Conservation (phyloP, 1,140 invertebrate genomes). For the Drosophila micromelanica region DNA sequence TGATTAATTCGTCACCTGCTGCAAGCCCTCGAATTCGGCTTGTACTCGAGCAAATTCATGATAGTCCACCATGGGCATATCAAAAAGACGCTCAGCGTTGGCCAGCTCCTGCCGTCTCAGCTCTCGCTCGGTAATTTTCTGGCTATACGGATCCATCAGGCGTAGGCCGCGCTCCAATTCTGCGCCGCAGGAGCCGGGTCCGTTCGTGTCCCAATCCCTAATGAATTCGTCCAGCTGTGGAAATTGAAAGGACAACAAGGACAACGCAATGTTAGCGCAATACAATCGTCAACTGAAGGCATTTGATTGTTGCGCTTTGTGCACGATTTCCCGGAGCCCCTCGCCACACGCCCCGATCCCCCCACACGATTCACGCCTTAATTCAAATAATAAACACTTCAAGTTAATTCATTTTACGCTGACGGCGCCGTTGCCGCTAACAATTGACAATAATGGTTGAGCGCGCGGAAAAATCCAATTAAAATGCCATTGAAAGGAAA, state of each 20-base stretch:
- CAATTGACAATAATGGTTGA: constrained; percentile 83
- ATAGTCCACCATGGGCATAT: constrained; percentile 92
- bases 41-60: constrained; percentile 89
- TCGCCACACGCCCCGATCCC: neutral
- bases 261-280: constrained; percentile 37
- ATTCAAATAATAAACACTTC: constrained; percentile 84
- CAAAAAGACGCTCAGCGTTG: constrained; percentile 93
- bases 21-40: constrained; percentile 90
- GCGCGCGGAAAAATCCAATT: constrained; percentile 84
- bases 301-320: constrained; percentile 41
- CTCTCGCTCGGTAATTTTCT: constrained; percentile 89
- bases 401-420: constrained; percentile 84
- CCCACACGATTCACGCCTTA: constrained; percentile 43
- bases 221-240: constrained; percentile 88
- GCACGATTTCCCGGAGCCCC: constrained; percentile 3
- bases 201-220: constrained; percentile 89
- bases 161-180: constrained; percentile 90
- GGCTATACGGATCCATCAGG: constrained; percentile 89
- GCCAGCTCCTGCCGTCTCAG: constrained; percentile 87
- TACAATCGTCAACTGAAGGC: constrained; percentile 20
- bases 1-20: constrained; percentile 69
- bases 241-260: constrained; percentile 8
- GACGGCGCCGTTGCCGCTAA: constrained; percentile 61
- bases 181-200: constrained; percentile 90
- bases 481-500: constrained; percentile 84